Conservation (phyloP, 2,888 invertebrate genomes). For the Cantharis rufa region DNA sequence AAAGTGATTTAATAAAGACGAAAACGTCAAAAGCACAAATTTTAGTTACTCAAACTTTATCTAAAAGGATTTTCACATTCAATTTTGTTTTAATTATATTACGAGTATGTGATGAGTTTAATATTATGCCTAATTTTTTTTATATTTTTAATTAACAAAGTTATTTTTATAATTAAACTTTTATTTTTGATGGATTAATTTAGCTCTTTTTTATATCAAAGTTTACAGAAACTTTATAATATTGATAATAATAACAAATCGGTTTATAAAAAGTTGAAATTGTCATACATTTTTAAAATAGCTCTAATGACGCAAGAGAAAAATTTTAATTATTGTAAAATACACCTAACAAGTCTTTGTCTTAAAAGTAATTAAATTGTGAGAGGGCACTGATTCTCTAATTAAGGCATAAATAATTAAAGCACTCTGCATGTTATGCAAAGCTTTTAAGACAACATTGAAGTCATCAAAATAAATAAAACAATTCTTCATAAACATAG, state of each 20-base stretch:
- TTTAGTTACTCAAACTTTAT: not conserved
- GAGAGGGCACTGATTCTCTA: not conserved
- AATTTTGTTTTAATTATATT: not conserved
- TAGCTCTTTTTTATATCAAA: not conserved
- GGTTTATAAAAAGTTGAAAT: not conserved
- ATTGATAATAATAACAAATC: not conserved
- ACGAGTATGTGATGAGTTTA: not conserved
- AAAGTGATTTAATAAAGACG: conserved; percentile 21
- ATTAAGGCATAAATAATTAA: too few relatives aligned
- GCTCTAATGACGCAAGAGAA: not conserved
- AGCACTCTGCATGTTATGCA: too few relatives aligned
- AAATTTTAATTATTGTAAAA: not conserved
- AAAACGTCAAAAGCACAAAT: conserved; percentile 10
- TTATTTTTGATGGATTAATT: not conserved
- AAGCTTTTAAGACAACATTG: too few relatives aligned
- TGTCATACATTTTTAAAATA: too few relatives aligned
- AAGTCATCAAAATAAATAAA: too few relatives aligned
- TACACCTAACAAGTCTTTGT: not conserved
- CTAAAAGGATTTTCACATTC: not conserved
- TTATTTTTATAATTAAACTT: not conserved
- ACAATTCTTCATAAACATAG: too few relatives aligned
- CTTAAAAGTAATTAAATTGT: not conserved
- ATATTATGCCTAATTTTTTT: not conserved
- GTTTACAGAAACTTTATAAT: not conserved
- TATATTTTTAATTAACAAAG: not conserved